Evolutionary conservation across 2,113 vertebrate species (phyloP).

Genomic region (Dascyllus trimaculatus): DNA sequence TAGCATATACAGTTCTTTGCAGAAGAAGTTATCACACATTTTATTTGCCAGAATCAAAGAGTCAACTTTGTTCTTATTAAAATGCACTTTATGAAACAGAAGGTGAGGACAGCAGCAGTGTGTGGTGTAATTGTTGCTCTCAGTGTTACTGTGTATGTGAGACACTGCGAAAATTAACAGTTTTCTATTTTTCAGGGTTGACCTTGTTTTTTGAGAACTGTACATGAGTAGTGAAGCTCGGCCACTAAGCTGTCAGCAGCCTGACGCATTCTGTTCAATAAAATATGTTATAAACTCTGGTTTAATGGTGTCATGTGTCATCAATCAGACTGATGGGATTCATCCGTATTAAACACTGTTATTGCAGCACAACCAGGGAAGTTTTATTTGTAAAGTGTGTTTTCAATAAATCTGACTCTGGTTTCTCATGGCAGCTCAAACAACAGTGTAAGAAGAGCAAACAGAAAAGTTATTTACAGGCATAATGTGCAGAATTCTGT

Average conservation of each 20-base stretch:
- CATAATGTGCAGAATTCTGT: no score
- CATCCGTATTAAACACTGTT: no score
- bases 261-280: constrained; percentile 46
- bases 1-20: no score
- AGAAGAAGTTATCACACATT: neutral
- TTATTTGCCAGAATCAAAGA: neutral
- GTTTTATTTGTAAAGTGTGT: no score
- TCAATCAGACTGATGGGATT: no score
- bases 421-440: no score
- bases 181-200: neutral
- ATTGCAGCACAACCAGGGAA: no score
- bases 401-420: no score
- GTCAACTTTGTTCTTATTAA: neutral
- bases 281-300: constrained; percentile 13
- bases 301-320: no score
- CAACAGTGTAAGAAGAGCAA: no score
- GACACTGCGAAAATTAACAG: neutral
- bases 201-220: neutral
- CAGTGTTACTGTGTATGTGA: rapidly evolving
- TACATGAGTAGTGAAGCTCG: constrained; percentile 2
- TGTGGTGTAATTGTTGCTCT: neutral
- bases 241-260: neutral
- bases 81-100: constrained; percentile 56
- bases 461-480: no score
- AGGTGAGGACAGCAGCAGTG: neutral